Evolutionary conservation across 2,113 vertebrate species (phyloP).

Genomic region (Ancistrus triradiatus): DNA sequence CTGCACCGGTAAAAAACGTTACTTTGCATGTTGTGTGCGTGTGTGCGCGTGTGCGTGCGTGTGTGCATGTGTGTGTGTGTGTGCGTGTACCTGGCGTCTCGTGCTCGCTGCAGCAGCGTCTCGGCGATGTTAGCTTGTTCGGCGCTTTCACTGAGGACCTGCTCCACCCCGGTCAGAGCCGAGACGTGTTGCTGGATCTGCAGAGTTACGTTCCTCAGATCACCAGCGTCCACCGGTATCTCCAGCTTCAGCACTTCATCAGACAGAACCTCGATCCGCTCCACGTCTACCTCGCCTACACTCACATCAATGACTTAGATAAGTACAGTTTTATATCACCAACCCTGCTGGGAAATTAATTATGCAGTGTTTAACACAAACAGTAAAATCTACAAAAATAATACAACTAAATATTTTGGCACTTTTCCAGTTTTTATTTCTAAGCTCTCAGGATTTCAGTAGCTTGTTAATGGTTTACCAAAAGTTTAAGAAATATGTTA

Average conservation of each 20-base stretch:
- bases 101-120: slow-evolving; percentile 77
- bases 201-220: slow-evolving; percentile 80
- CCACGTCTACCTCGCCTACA: slow-evolving; percentile 81
- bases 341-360: too few species aligned
- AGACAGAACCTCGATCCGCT: slow-evolving; percentile 87
- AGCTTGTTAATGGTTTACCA: too few species aligned
- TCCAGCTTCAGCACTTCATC: slow-evolving; percentile 88
- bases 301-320: too few species aligned
- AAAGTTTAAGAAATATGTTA: too few species aligned
- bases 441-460: too few species aligned
- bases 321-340: too few species aligned
- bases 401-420: too few species aligned
- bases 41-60: not conserved
- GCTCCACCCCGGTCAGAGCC: slow-evolving; percentile 84
- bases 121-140: slow-evolving; percentile 79
- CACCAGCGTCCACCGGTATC: slow-evolving; percentile 82
- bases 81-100: slow-evolving; percentile 72
- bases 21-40: not conserved
- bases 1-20: slow-evolving; percentile 56
- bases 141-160: slow-evolving; percentile 82
- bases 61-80: slow-evolving; percentile 23
- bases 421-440: too few species aligned
- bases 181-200: slow-evolving; percentile 84
- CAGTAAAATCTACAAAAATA: too few species aligned
- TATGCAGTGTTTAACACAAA: too few species aligned